Evolutionary conservation across 2,113 vertebrate genomes (phyloP), one percentile per base, ranked within the genome.

Genomic region (Oxyruncus cristatus): DNA sequence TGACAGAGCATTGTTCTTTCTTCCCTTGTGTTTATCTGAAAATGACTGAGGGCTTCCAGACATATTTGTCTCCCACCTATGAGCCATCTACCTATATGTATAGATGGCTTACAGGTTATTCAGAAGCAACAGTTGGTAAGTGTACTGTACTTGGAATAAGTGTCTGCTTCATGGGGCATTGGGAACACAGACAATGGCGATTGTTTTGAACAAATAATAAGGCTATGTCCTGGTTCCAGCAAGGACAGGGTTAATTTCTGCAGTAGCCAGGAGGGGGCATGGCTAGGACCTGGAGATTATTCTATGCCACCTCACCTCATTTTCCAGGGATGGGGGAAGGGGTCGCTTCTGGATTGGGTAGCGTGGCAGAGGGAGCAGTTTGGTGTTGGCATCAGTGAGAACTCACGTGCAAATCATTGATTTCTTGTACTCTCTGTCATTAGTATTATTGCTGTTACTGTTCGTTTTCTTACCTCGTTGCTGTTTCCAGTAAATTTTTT

Each of bases 301-400:
- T 37, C 22, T 58, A 23, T 37, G 16, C 18, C 35, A 58, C 3
- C 37, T 20, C 27, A 42, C 9, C 35, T 59, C 24, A 65, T 33
- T 23, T 88, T 39, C 41, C 42, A 5, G 1, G 22, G 37, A 35
- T 12, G 11, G 21, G 24, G 13, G 12, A 49, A 23, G 24, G 6
- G 11, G 4, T 12, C 9, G 6, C 21, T 58, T 42, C 59, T 58
- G 67, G 17, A 32, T 23, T 2, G 1, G 32, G 12, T 1, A 41
- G 11, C 2, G 1, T 5, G 5, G 8, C 15, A 19, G 17, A 65
- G 56, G 4, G 11, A 65, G 26, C 1, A 1, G 19, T 21, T 2
- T 0, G 24, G 16, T 22, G 14, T 18, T 5, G 20, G 6, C 24
- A 47, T 30, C 30, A 58, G 32, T 58, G 27, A 58, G 50, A 73